Evolutionary conservation across 23 tunicate genomes (phyloP), one percentile per base, ranked within the genome.

Genomic region (Halocynthia roretzi): DNA sequence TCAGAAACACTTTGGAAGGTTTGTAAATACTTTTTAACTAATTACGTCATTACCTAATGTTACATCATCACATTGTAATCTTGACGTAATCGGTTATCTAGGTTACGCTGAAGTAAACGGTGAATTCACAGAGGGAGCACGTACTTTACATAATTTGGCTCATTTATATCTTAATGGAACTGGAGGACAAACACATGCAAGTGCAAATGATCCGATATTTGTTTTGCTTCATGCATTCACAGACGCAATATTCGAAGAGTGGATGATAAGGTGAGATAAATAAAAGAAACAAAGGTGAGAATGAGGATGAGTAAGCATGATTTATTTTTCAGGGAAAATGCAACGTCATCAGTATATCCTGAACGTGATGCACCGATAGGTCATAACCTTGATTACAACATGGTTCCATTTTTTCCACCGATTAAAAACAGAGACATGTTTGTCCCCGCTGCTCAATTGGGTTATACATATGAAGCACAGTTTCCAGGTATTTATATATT

Each of bases 371-470:
- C 96, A 15, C 96, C 96, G 0, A 89, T 89, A n/a, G 96, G 96
- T 10, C 96, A 89, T 79, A 89, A 89, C 61, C 78, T 84, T 44
- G 80, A 84, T 53, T 89, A 80, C 75, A 89, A 89, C 88, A 89
- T 89, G 96, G 96, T 84, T 40, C 88, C 96, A 10, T 89, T 89
- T 50, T 89, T 89, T 70, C 96, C 96, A 8, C 88, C 96, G 51
- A 83, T 89, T 5, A 84, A 75, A 60, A 89, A 89, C 81, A 68
- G 80, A 61, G 96, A 89, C 8, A 84, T 89, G 88, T 89, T 89
- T 80, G 56, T 83, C 44, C 78, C 76, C 17, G 83, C 96, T 50
- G 78, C 81, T 31, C 79, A 84, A 67, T 63, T 89, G 69, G 96
- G 96, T 6, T 89, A 89, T 62, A 84, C 85, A 75, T 89, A 89